phyloP scores from a whole-genome alignment of 2,113 vertebrate genomes.

The Apteryx mantelli region DNA sequence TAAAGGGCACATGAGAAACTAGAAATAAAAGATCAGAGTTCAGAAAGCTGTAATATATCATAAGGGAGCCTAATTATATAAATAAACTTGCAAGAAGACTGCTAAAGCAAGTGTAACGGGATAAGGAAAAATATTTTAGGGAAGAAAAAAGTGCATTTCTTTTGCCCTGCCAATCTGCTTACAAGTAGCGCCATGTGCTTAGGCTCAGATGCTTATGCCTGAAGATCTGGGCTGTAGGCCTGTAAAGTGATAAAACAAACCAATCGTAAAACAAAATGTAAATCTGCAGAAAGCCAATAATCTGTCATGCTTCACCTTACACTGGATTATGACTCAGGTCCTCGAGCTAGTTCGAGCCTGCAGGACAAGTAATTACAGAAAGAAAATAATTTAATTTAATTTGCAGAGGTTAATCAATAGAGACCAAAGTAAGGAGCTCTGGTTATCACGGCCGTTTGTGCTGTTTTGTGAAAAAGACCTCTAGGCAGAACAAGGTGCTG shows the following conservation, averaged over 20 bases:
- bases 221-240: neutral
- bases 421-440: neutral
- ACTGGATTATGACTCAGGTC: slow-evolving; percentile 1
- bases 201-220: neutral
- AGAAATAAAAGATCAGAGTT: neutral
- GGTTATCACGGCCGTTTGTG: neutral
- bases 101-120: slow-evolving; percentile 16
- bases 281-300: neutral
- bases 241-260: neutral
- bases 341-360: neutral
- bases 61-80: neutral
- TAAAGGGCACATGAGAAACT: neutral
- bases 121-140: neutral
- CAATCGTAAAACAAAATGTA: neutral
- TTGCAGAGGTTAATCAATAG: neutral
- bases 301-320: neutral
- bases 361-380: slow-evolving; percentile 26
- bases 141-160: neutral
- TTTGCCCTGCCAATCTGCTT: neutral
- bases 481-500: neutral
- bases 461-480: neutral
- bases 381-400: slow-evolving; percentile 45
- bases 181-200: neutral
- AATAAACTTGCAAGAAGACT: neutral
- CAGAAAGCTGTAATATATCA: neutral